phyloP scores from a whole-genome alignment of 2,888 invertebrate species.

The Unio delphinus region DNA sequence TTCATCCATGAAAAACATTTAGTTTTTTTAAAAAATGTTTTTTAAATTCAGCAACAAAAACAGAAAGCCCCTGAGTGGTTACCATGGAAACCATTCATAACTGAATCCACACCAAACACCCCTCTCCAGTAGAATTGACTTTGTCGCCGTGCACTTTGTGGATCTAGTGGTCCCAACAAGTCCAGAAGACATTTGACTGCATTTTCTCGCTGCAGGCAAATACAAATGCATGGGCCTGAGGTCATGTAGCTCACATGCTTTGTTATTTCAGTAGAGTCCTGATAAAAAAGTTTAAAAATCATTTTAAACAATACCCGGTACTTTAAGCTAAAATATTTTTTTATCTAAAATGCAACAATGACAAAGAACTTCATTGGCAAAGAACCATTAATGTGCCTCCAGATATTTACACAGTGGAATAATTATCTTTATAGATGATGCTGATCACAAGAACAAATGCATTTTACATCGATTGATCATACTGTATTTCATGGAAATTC shows the following conservation, averaged over 20 bases:
- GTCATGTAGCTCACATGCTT: conserved; percentile 53
- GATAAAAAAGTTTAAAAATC: too few relatives aligned
- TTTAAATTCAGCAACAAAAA: background rate
- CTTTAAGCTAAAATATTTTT: too few relatives aligned
- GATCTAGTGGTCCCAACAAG: conserved; percentile 63
- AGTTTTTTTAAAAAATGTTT: background rate
- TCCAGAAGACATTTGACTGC: conserved; percentile 62
- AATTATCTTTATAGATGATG: too few relatives aligned
- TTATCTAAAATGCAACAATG: too few relatives aligned
- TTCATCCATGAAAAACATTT: too few relatives aligned
- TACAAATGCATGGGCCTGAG: conserved; percentile 50
- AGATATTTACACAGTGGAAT: too few relatives aligned
- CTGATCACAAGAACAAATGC: too few relatives aligned
- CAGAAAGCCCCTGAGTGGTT: conserved; percentile 16
- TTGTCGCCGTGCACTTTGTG: conserved; percentile 52
- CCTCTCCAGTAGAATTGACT: conserved; percentile 63
- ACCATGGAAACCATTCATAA: conserved; percentile 65
- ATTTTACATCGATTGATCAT: too few relatives aligned
- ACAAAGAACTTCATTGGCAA: too few relatives aligned
- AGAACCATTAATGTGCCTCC: too few relatives aligned
- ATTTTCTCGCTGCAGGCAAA: conserved; percentile 64
- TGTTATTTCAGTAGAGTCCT: conserved; percentile 10
- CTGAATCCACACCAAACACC: conserved; percentile 59
- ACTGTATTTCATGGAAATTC: too few relatives aligned
- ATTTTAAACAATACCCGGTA: too few relatives aligned